Base-by-base conservation (phyloP, 1,140 invertebrate species). In the Drosophila azteca region DNA sequence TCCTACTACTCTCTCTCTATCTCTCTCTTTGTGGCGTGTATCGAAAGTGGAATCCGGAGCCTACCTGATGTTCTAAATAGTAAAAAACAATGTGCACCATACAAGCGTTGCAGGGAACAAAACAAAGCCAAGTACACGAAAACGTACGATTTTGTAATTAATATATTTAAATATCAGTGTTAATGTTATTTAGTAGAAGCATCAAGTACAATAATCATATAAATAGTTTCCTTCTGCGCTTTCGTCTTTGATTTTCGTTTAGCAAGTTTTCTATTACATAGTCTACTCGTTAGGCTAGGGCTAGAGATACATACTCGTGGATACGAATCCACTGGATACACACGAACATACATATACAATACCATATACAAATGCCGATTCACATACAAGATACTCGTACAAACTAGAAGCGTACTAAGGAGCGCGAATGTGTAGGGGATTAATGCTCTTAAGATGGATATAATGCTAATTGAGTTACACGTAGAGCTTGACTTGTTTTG, bases 171-270 rank as follows among this genome's bases (percentile, higher is more conserved):
- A 64, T 65, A 31, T 77, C 63, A 73, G 70, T 73, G 70, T 73
- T 82, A 26, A 52, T 63, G 22, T 82, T 85, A 85, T 77, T 60
- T 84, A 84, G 82, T 85, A 75, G 78, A 85, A 85, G 81, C 82
- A 87, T 85, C 81, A 85, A 87, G 81, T 87, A 85, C 81, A 85
- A 51, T 85, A 75, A 71, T 81, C 44, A 68, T 85, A 85, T 82
- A 85, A 85, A 81, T 81, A 87, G 81, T 81, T 87, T 75, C 62
- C 59, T 53, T 77, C 62, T 64, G 43, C 55, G 51, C 66, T 44
- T 64, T 71, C 76, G 31, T 83, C 82, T 84, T 84, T 84, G 81
- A 85, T 87, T 77, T 81, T 41, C 57, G 68, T 77, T 87, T 77
- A 78, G 66, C 66, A 76, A 80, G 60, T 76, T 51, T 59, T 75